Evolutionary conservation across 2,113 vertebrate species (phyloP).

Genomic region (Cheirogaleus medius): DNA sequence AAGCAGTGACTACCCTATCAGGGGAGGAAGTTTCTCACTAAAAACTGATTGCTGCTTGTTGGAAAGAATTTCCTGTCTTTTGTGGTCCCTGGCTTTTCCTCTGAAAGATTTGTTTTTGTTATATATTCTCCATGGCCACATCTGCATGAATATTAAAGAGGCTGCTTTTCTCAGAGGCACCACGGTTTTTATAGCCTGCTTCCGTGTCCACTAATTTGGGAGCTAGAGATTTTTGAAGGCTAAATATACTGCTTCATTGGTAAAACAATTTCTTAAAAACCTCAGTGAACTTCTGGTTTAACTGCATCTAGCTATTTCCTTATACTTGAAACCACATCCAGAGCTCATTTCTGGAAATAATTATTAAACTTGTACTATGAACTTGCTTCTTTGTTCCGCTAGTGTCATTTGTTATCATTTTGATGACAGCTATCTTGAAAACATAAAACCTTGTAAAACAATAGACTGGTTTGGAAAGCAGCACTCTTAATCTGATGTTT

Average conservation of each 20-base stretch:
- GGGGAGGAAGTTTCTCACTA: background rate
- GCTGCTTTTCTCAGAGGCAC: background rate
- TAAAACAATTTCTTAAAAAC: background rate
- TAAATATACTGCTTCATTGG: background rate
- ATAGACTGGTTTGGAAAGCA: background rate
- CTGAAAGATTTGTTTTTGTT: background rate
- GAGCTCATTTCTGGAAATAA: background rate
- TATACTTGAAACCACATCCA: background rate
- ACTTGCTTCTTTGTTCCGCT: background rate
- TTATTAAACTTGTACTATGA: background rate
- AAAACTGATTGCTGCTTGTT: background rate
- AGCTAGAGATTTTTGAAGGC: background rate
- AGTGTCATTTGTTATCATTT: background rate
- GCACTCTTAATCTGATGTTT: background rate
- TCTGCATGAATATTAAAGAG: conserved; percentile 20
- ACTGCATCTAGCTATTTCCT: background rate
- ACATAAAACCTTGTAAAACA: background rate
- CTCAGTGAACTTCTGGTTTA: background rate
- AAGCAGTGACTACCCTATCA: background rate
- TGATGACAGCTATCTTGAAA: background rate
- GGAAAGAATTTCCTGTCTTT: background rate
- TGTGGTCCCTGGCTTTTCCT: background rate
- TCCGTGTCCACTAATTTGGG: background rate
- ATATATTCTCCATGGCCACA: background rate
- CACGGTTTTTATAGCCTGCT: background rate